Evolutionary conservation across 2,797 vertebrate species (phyloP), one percentile per base, ranked within the genome.

Genomic region (Amblyopsis hoosieri): DNA sequence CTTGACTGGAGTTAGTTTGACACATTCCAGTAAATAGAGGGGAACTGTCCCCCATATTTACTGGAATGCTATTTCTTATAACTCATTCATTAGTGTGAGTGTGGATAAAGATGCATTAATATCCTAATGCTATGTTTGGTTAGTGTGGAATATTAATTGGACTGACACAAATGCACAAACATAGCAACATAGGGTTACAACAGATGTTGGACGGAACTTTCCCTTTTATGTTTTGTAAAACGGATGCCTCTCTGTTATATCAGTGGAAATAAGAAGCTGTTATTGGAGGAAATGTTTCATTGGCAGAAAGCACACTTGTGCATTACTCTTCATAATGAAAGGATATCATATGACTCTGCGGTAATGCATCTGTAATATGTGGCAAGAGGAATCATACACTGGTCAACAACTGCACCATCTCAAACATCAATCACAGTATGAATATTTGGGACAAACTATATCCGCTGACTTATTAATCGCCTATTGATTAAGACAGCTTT

Each of bases 131-230:
- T 37, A 37, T 9, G 9, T 37, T 37, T 37, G 37, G 9, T 37
- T 37, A 37, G 37, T 37, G 6, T 37, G 37, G 37, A 37, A 37
- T 37, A 37, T 37, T 37, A 37, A 37, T 37, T 37, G 37, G 5
- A 8, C 7, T 37, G 37, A 37, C 9, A 37, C 9, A 37, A 6
- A 51, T 33, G 67, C 37, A 49, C 42, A 57, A 63, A 74, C 64
- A 60, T 29, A 71, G 71, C 48, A 68, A 9, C 37, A 37, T 37
- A 37, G 50, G 57, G 67, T 62, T 75, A 67, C 77, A 84, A 67
- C 88, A 91, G 82, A 88, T 87, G 88, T 72, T 67, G 55, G 60
- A 63, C 83, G 84, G 79, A 66, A 55, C 12, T 12, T 33, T 23
- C 6, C 12, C 55, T 15, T 42, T 58, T 12, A n/a, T 50, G 11